A percentile compares a stretch with the other conserved stretches of the same genome.
phyloP scores from a whole-genome alignment of 1,140 invertebrate genomes.

The Drosophila kanapiae region DNA sequence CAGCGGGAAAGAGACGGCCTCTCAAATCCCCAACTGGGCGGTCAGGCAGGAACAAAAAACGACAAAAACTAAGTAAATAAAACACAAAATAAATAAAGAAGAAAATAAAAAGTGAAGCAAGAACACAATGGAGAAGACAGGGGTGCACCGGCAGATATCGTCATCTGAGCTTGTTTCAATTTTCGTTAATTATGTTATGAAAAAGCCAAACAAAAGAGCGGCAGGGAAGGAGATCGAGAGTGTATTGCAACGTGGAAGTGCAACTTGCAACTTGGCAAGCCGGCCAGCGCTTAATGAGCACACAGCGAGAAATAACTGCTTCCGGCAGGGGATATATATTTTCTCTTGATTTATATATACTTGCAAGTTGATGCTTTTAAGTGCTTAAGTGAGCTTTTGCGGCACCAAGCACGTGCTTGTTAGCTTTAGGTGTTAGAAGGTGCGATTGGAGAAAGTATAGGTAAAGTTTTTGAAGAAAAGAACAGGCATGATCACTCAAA shows the following conservation, averaged over 20 bases:
- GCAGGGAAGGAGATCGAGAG: slow-evolving; percentile 10
- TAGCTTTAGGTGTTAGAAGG: no score
- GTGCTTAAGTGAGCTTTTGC: no score
- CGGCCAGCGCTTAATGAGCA: slow-evolving; percentile 64
- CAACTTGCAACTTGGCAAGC: slow-evolving; percentile 48
- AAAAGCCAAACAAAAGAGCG: slow-evolving; percentile 41
- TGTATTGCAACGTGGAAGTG: slow-evolving; percentile 32
- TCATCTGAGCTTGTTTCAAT: slow-evolving; percentile 69
- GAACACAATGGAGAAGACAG: slow-evolving; percentile 48
- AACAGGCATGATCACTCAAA: no score
- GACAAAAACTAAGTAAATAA: slow-evolving; percentile 14
- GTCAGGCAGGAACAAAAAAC: slow-evolving; percentile 23
- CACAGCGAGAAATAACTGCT: not conserved
- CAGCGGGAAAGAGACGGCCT: slow-evolving; percentile 6
- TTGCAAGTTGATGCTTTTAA: no score
- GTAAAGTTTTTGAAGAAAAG: no score
- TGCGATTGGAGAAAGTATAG: no score
- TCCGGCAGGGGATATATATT: not conserved
- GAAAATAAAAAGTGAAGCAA: slow-evolving; percentile 3
- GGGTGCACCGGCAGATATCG: slow-evolving; percentile 35
- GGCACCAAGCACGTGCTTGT: no score
- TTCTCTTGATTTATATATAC: not conserved
- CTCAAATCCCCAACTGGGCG: slow-evolving; percentile 73
- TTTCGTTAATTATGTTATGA: slow-evolving; percentile 82
- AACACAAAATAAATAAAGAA: slow-evolving; percentile 1